These are phyloP conservation scores for Camponotus vicinus DNA, from an alignment of 1,140 invertebrate species.

Conservation along the genomic window DNA sequence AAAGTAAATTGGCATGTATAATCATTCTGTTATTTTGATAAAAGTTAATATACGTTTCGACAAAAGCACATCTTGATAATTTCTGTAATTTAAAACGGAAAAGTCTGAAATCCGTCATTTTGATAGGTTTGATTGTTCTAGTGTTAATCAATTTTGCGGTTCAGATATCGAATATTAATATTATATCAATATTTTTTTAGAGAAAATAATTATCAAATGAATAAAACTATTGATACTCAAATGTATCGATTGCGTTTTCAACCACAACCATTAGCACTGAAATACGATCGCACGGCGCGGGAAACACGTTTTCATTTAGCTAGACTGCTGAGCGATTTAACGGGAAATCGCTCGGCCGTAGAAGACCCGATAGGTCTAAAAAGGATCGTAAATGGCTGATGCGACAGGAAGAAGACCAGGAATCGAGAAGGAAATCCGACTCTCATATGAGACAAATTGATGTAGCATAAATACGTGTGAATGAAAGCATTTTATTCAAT, in stretches of 20 bases:
- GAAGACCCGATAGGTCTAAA: slow-evolving; percentile 60
- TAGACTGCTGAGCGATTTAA: slow-evolving; percentile 59
- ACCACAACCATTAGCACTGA: slow-evolving; percentile 48
- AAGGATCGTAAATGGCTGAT: slow-evolving; percentile 37
- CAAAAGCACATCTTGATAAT: too few relatives aligned
- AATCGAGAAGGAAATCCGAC: slow-evolving; percentile 1
- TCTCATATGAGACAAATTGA: slow-evolving; percentile 4
- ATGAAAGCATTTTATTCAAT: background rate
- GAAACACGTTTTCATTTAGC: slow-evolving; percentile 70
- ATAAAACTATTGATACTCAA: slow-evolving; percentile 21
- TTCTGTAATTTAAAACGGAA: too few relatives aligned
- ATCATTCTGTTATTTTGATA: too few relatives aligned
- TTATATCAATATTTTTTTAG: background rate
- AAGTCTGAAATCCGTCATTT: too few relatives aligned
- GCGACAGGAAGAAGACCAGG: slow-evolving; percentile 3
- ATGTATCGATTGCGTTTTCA: slow-evolving; percentile 38
- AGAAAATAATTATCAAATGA: slow-evolving; percentile 15
- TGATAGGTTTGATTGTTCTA: too few relatives aligned
- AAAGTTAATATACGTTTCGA: too few relatives aligned
- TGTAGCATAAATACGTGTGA: background rate
- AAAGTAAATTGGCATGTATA: too few relatives aligned
- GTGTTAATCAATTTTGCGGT: slow-evolving; percentile 5
- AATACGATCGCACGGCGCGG: slow-evolving; percentile 18
- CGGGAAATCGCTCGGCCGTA: slow-evolving; percentile 66
- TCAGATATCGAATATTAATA: background rate